Evolutionary conservation across 2,888 invertebrate genomes (phyloP).

Genomic region (Ischnura elegans): DNA sequence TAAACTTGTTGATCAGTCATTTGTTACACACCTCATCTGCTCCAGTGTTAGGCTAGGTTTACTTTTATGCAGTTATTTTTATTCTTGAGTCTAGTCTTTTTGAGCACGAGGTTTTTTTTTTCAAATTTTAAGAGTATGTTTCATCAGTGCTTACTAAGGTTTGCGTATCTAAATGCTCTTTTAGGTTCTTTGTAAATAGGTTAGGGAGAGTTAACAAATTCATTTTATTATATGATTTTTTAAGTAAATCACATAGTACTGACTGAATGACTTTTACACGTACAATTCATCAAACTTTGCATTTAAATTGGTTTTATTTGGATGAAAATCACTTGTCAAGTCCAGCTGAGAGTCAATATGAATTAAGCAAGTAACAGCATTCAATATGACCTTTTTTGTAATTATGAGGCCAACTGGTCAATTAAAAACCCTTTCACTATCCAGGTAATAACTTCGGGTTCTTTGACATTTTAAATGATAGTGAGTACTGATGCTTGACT

Average conservation of each 20-base stretch:
- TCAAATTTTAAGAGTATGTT: constrained; percentile 22
- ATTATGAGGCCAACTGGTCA: background rate
- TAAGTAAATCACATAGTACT: background rate
- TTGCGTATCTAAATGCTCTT: background rate
- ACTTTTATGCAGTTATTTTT: background rate
- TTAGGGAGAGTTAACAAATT: background rate
- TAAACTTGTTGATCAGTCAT: background rate
- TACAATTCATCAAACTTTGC: background rate
- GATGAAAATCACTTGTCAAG: background rate
- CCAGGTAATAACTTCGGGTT: background rate
- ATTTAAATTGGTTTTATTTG: constrained; percentile 25
- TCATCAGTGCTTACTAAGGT: background rate
- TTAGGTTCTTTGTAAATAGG: background rate
- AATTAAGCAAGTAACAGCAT: background rate
- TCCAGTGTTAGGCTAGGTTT: constrained; percentile 1
- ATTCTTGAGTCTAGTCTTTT: constrained; percentile 8
- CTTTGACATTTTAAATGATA: background rate
- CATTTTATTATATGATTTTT: background rate
- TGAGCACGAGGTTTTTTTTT: background rate
- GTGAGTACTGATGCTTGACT: background rate
- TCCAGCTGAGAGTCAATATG: background rate
- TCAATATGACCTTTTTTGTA: background rate
- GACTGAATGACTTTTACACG: background rate
- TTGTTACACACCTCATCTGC: background rate
- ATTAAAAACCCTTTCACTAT: background rate